Evolutionary conservation across 2,888 invertebrate species (phyloP).

Genomic region (Mermis nigrescens): DNA sequence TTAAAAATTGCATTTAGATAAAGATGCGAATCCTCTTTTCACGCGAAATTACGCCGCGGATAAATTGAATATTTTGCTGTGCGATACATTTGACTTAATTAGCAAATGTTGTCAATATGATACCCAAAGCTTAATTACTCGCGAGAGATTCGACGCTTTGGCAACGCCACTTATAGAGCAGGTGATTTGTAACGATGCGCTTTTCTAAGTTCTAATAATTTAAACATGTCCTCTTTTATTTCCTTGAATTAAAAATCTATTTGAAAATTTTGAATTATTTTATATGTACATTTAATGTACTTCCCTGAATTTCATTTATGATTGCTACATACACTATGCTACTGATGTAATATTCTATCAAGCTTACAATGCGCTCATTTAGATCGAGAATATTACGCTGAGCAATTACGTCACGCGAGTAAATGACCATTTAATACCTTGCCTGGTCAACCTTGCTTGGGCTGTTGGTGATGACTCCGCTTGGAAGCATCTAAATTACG

Average conservation of each 20-base stretch:
- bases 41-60: too few relatives aligned
- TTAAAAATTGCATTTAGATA: too few relatives aligned
- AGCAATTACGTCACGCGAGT: constrained; percentile 44
- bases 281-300: too few relatives aligned
- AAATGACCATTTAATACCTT: constrained; percentile 48
- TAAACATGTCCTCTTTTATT: background rate
- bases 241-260: background rate
- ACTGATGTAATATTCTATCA: too few relatives aligned
- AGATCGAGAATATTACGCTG: constrained; percentile 47
- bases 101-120: constrained; percentile 60
- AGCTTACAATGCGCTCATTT: constrained; percentile 8
- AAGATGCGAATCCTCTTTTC: too few relatives aligned
- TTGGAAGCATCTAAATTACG: constrained; percentile 75
- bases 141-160: constrained; percentile 60
- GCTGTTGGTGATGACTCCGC: constrained; percentile 62
- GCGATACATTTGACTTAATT: constrained; percentile 49
- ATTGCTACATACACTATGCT: too few relatives aligned
- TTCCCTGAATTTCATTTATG: too few relatives aligned
- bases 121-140: constrained; percentile 59
- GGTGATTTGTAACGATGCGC: constrained; percentile 27
- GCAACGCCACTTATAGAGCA: constrained; percentile 75
- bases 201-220: background rate
- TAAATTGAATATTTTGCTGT: background rate
- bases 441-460: constrained; percentile 60
- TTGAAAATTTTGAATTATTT: background rate